Base-by-base conservation (phyloP, 2,888 invertebrate species). In the Toxonevra muliebris region DNA sequence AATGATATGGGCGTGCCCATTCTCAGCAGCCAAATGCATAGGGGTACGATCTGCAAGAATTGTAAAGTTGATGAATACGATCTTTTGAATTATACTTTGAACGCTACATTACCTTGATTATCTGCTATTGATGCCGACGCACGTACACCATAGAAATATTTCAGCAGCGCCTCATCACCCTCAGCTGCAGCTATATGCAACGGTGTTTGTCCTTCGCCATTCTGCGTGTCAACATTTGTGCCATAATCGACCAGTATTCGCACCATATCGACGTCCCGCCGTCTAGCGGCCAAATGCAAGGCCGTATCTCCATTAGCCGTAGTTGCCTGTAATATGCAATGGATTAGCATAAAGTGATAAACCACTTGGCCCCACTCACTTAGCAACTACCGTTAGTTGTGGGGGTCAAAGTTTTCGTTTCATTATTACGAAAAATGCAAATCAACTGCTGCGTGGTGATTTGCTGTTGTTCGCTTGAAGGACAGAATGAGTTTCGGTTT, bases 21-120 rank as follows among this genome's bases (percentile, higher is more conserved):
- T 93, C 86, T 98, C 98, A 0, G 98, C 98, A 13, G 99, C 99
- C 79, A 98, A 87, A 85, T 98, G 98, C 89, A 98, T 94, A 0
- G 98, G 97, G 1, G 97, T 97, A 58, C 98, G 92, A 87, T 99
- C 98, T 89, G 86, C 1, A 11, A 15, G 10, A 30, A 7, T 30
- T 30, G 7, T 4, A 30, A 30, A 30, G 3, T 30, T 4, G 3
- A 30, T 30, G 30, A 5, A 1, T 8, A 53, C 9, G 13, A 53
- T 58, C 2, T 1, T 45, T 7, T 45, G 7, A 4, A 17, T 2
- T 1, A 19, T 10, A 45, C 45, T 8, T n/a, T 9, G 52, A 61
- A 12, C 19, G 15, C 17, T 30, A 73, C 77, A 30, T 76, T 76
- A 91, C 92, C 92, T 88, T 96, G 96, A 85, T 96, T 95, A 86